Conservation (phyloP, 1,140 invertebrate species). For the Panagrolaimus sp. region DNA sequence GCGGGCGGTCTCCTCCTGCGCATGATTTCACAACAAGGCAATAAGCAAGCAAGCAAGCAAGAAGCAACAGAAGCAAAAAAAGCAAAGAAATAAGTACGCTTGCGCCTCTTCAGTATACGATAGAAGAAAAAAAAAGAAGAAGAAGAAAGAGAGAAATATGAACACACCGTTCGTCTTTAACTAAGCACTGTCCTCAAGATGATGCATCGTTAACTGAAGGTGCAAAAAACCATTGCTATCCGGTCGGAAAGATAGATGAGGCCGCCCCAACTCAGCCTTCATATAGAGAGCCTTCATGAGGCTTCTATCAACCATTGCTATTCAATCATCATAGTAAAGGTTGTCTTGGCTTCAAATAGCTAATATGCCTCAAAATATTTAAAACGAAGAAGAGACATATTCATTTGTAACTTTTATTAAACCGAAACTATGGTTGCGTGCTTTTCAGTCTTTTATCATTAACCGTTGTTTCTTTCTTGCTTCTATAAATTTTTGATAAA, state of each 20-base stretch:
- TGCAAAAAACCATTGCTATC: slow-evolving; percentile 14
- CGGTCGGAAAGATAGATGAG: slow-evolving; percentile 12
- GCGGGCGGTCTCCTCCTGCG: no score
- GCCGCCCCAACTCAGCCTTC: slow-evolving; percentile 3
- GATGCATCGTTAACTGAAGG: not conserved
- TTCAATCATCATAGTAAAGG: slow-evolving; percentile 6
- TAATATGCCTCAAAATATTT: no score
- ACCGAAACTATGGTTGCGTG: not conserved
- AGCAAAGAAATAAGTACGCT: no score
- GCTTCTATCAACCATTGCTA: slow-evolving; percentile 12
- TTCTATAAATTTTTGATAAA: not conserved
- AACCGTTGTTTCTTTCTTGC: no score
- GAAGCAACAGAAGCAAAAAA: no score
- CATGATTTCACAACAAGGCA: no score
- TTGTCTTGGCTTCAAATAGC: not conserved
- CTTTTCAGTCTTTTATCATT: slow-evolving; percentile 5
- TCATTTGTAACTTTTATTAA: not conserved
- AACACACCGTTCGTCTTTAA: no score
- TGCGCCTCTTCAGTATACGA: no score
- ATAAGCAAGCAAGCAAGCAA: no score
- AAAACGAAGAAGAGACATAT: not conserved
- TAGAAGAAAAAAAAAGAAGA: no score
- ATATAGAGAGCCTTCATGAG: not conserved
- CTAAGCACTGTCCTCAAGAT: no score
- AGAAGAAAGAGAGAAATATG: no score